Evolutionary conservation across 2,113 vertebrate species (phyloP), one percentile per base, ranked within the genome.

Genomic region (Heterocephalus glaber): DNA sequence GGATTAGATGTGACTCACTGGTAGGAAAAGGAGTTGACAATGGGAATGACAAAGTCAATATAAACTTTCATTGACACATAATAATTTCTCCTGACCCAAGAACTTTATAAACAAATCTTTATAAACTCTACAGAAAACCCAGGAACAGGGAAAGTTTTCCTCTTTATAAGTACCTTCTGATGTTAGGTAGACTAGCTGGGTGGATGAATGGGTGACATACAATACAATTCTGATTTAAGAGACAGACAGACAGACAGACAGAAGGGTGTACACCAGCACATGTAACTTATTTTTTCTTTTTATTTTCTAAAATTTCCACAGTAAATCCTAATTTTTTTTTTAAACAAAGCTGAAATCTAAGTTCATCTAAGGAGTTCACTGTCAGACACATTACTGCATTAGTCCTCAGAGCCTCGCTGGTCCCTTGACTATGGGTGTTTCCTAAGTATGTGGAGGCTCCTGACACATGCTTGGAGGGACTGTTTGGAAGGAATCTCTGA

Each of bases 381-480:
- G 33, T 74, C 52, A 70, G 60, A 87, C 6, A 12, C 22, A n/a
- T 4, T 2, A 19, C 49, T 41, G 49, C 60, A 5, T 17, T 26
- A 16, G 41, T n/a, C 47, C 9, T 44, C 8, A 47, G n/a, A 33
- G 52, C 12, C 9, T 26, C 7, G 74, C 33, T 3, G 44, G 54
- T 13, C 65, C n/a, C 8, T 1, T 10, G 28, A 13, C 56, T 30
- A 0, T 3, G 58, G 35, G 52, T 6, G 22, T 44, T 28, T 60
- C 77, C 58, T 1, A 0, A 93, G 16, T 35, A 80, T 0, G 0
- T 11, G 0, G 52, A 61, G 47, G 70, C 80, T 68, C 49, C 0
- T 0, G 1, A 44, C 0, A 35, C 2, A 0, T 35, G 2, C 22
- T 2, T 5, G 61, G 33, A 56, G 30, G 65, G 89, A 61, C 61